These are phyloP conservation scores for Lepeophtheirus salmonis DNA, from an alignment of 1,140 invertebrate species.

Conservation along the genomic window DNA sequence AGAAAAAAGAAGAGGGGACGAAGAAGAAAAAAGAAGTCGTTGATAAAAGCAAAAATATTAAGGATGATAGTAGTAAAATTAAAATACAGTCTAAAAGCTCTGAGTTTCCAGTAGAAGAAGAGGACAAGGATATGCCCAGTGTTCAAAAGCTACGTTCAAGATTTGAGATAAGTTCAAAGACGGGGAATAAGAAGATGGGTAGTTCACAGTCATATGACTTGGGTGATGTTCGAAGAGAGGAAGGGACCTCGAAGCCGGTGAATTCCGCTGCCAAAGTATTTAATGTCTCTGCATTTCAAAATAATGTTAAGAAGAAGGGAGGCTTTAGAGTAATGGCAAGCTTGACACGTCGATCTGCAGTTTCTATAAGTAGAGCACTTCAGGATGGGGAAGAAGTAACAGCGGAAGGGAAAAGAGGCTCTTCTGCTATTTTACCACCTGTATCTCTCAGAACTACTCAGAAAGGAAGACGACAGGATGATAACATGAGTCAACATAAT, in stretches of 20 bases:
- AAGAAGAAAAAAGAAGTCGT: not conserved
- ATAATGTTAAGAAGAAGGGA: not conserved
- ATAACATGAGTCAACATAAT: not conserved
- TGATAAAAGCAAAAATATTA: not conserved
- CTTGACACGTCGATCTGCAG: not conserved
- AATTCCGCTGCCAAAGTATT: not conserved
- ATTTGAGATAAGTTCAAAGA: not conserved
- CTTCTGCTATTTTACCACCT: slow-evolving; percentile 12
- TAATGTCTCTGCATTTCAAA: not conserved
- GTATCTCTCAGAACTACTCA: not conserved
- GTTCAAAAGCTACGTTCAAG: slow-evolving; percentile 13
- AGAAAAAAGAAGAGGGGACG: not conserved
- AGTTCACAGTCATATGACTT: not conserved
- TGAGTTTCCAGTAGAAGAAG: no score
- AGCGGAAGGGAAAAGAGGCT: slow-evolving; percentile 21
- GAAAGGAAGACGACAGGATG: not conserved
- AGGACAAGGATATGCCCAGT: slow-evolving; percentile 4
- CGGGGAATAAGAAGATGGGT: not conserved
- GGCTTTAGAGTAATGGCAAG: not conserved
- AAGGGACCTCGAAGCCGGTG: not conserved
- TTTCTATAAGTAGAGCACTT: slow-evolving; percentile 6
- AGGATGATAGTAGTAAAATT: not conserved
- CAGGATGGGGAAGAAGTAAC: slow-evolving; percentile 19
- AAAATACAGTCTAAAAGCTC: not conserved
- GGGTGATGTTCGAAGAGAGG: no score